Evolutionary conservation across 2,888 invertebrate species (phyloP), one percentile per base, ranked within the genome.

Genomic region (Isotomurus palustris): DNA sequence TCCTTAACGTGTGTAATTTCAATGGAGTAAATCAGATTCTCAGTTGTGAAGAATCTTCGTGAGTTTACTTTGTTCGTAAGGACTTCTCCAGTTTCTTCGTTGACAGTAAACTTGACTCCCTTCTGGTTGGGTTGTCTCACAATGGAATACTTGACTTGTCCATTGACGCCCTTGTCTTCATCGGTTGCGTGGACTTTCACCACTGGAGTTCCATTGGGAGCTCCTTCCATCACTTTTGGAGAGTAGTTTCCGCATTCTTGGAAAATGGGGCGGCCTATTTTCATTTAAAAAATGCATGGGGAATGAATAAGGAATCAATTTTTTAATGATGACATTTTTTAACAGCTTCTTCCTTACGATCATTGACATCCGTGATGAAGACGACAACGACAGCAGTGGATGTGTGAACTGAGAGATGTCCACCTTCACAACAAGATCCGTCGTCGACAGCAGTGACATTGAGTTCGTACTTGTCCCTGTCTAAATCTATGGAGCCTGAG

Each of bases 391-490:
- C 91, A 6, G 94, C 94, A 0, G 93, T 92, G 47, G 91, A 92
- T 0, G 93, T 92, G 74, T 94, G 92, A 69, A 91, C 88, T 0
- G 88, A 89, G 2, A 84, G 81, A 69, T 88, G 88, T 2, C 91
- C 91, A 67, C 91, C 88, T 14, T 86, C 87, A 75, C 97, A 99
- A 75, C 97, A 99, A 1, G 91, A 88, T 0, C 97, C 97, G 75
- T 99, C 97, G 74, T 99, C 99, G 79, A 91, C 84, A 2, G 97
- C 97, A 0, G 95, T 94, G 8, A 99, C 94, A 75, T 96, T 97
- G 57, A 99, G 77, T 74, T 92, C 92, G 74, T 96, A 96, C 75
- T 94, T 94, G 75, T 94, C 93, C 64, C 90, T 82, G 74, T 93
- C 93, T 67, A 94, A 77, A 0, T 88, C 84, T 67, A 93, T 93